Evolutionary conservation across 2,797 vertebrate genomes (phyloP).

Genomic region (Gymnocypris eckloni): DNA sequence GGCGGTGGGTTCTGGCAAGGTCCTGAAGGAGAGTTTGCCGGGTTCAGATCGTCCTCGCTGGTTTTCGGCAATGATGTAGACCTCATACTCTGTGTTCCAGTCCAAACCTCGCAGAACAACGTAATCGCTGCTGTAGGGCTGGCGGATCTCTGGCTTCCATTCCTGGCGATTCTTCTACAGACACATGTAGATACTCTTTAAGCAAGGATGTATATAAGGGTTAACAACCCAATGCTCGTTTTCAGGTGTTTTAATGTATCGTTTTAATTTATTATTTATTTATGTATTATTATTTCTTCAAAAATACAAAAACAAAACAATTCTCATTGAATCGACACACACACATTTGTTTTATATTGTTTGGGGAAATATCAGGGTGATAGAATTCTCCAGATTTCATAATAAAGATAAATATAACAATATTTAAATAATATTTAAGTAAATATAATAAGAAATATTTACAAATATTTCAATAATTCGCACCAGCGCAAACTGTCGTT

Average conservation of each 20-base stretch:
- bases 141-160: slow-evolving; percentile 92
- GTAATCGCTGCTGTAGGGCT: slow-evolving; percentile 85
- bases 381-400: background rate
- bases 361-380: background rate
- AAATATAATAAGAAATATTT: background rate
- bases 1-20: slow-evolving; percentile 87
- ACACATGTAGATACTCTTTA: background rate
- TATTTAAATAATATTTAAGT: background rate
- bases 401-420: background rate
- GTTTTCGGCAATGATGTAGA: slow-evolving; percentile 92
- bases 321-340: background rate
- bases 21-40: slow-evolving; percentile 83
- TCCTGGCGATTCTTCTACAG: slow-evolving; percentile 84
- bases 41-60: slow-evolving; percentile 91
- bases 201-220: background rate
- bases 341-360: background rate
- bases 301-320: background rate
- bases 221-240: background rate
- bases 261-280: background rate
- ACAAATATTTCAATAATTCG: background rate
- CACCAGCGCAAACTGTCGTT: background rate
- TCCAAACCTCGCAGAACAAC: slow-evolving; percentile 87
- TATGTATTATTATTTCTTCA: background rate
- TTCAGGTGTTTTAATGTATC: background rate
- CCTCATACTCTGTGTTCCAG: slow-evolving; percentile 95